Evolutionary conservation across 2,113 vertebrate genomes (phyloP).

Genomic region (Hypomesus transpacificus): DNA sequence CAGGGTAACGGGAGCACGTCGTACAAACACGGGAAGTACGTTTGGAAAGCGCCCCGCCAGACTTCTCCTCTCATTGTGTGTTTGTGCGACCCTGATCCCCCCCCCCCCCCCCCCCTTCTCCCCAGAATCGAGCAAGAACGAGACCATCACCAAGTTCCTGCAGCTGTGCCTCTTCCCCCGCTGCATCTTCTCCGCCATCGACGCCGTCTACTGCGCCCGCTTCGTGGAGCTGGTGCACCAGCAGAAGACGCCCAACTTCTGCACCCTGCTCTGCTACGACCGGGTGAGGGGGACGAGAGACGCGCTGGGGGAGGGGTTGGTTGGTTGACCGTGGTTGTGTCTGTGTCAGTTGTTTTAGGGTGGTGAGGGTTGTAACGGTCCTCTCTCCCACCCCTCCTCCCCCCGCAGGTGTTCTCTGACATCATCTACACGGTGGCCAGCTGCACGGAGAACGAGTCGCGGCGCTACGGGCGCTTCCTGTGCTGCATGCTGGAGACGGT

Average conservation of each 20-base stretch:
- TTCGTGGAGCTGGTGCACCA: constrained; percentile 98
- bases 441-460: constrained; percentile 98
- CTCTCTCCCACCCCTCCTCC: background rate
- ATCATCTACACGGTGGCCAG: constrained; percentile 99
- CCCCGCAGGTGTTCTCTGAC: constrained; percentile 90
- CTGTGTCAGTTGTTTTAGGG: no score
- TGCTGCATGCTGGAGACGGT: constrained; percentile 99
- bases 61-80: no score
- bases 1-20: no score
- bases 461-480: constrained; percentile 93
- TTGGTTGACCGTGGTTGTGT: no score
- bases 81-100: background rate
- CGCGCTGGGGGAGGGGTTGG: no score
- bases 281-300: constrained; percentile 71
- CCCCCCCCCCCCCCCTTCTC: constrained; percentile 53
- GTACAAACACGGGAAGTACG: no score
- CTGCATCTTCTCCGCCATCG: constrained; percentile 98
- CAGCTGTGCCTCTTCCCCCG: constrained; percentile 98
- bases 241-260: constrained; percentile 98
- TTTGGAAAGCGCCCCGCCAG: no score
- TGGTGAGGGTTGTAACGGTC: constrained; percentile 36
- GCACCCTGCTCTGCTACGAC: constrained; percentile 96
- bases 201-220: constrained; percentile 96
- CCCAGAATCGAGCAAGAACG: constrained; percentile 97
- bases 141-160: constrained; percentile 99